Evolutionary conservation across 2,113 vertebrate genomes (phyloP).

Genomic region (Pelecanoides urinatrix): DNA sequence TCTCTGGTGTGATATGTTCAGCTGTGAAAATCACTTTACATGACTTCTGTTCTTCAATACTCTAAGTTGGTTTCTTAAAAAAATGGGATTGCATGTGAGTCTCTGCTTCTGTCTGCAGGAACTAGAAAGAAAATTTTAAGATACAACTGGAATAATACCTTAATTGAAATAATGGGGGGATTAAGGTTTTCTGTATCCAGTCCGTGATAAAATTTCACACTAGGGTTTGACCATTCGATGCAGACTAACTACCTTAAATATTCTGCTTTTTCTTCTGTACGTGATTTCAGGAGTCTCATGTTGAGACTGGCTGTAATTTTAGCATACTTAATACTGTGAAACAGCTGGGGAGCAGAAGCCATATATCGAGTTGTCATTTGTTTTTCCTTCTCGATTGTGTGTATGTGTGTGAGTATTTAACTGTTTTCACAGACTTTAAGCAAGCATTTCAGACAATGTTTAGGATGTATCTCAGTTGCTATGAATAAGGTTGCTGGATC

Average conservation of each 20-base stretch:
- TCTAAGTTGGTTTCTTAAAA: background rate
- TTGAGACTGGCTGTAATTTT: background rate
- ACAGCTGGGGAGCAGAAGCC: conserved; percentile 39
- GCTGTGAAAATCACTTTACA: conserved; percentile 31
- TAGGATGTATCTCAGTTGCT: conserved; percentile 50
- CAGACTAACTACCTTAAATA: background rate
- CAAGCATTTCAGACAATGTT: conserved; percentile 18
- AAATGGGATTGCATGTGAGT: background rate
- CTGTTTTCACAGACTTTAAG: conserved; percentile 20
- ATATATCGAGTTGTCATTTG: background rate
- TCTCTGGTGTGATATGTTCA: conserved; percentile 40
- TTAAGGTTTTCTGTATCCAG: background rate
- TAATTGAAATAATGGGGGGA: background rate
- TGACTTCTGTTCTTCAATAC: conserved; percentile 50
- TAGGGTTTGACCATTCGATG: background rate
- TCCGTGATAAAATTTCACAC: background rate
- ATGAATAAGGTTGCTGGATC: conserved; percentile 54
- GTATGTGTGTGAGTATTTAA: conserved; percentile 20
- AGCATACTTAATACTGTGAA: background rate
- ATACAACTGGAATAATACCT: rapidly evolving
- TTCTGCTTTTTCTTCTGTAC: background rate
- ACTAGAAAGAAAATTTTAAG: background rate
- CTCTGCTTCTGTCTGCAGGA: background rate
- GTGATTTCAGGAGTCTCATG: background rate
- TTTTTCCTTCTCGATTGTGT: conserved; percentile 19